Evolutionary conservation across 2,797 vertebrate genomes (phyloP).

Genomic region (Malurus splendens): DNA sequence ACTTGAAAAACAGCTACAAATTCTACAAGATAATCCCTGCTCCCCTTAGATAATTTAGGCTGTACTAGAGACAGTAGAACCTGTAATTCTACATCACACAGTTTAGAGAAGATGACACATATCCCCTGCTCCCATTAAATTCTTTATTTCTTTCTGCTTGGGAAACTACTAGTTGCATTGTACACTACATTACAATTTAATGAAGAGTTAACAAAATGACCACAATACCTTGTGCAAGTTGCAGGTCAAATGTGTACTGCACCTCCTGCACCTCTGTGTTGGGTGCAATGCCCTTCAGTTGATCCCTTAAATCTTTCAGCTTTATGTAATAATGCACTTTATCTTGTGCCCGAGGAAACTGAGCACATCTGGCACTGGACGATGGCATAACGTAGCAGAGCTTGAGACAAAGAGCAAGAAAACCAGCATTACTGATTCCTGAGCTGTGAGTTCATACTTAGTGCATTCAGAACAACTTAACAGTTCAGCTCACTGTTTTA

Average conservation of each 20-base stretch:
- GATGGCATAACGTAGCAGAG: constrained; percentile 96
- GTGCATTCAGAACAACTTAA: background rate
- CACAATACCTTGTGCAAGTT: constrained; percentile 86
- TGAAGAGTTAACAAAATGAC: background rate
- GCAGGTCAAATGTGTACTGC: constrained; percentile 85
- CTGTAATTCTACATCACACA: background rate
- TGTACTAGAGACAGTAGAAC: background rate
- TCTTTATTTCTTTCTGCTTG: background rate
- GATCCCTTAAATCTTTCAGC: constrained; percentile 87
- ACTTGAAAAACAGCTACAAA: background rate
- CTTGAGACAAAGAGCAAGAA: constrained; percentile 60
- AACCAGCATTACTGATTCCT: background rate
- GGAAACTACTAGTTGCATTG: background rate
- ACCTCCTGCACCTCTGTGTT: constrained; percentile 85
- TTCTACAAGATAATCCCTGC: background rate
- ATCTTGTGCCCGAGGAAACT: constrained; percentile 97
- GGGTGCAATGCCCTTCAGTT: constrained; percentile 81
- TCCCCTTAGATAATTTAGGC: background rate
- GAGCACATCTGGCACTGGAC: constrained; percentile 93
- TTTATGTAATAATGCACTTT: constrained; percentile 99
- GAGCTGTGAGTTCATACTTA: background rate
- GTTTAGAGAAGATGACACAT: background rate
- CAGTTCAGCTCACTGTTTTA: background rate
- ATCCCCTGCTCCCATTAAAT: background rate
- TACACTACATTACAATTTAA: background rate